Evolutionary conservation across 2,888 invertebrate genomes (phyloP), one percentile per base, ranked within the genome.

Genomic region (Cybosia mesomella): DNA sequence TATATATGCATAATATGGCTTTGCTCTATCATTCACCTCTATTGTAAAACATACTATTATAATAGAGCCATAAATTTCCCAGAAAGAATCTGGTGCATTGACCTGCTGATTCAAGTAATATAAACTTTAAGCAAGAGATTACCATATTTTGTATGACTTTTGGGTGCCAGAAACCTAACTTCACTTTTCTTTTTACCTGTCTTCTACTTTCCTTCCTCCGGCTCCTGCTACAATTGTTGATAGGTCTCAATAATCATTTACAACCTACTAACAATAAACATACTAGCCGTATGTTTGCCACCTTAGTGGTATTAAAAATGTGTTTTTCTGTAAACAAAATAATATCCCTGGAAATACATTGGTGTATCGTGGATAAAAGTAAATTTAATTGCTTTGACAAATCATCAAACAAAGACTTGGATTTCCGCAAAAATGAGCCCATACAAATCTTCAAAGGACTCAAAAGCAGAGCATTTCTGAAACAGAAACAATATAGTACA

Each of bases 391-490:
- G 54, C 70, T 66, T 64, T 60, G 60, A 64, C 49, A 64, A 62
- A 54, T 64, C 60, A 54, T 66, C 59, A 53, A 58, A 65, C 58
- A 32, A 63, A 57, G 55, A 49, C 59, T n/a, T 58, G 62, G 63
- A 59, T 66, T 64, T 66, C 53, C 58, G 21, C 58, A 70, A 53
- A 55, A 66, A 24, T 21, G 34, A 63, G 22, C 22, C n/a, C 66
- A 57, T 55, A 64, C 53, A 60, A 24, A 59, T 21, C 60, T 66
- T 63, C 58, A 67, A 69, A 69, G 65, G 61, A 60, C 54, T 59
- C 39, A 66, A 68, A 64, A 0, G 53, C 28, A 66, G 13, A 13
- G 49, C 11, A 28, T 70, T 68, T 64, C 66, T 64, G 67, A 68
- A 74, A 64, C 59, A 49, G 39, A 59, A 62, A 13, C 62, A 13